Evolutionary conservation across 1,140 invertebrate species (phyloP).

Genomic region (Ridgeia piscesae): DNA sequence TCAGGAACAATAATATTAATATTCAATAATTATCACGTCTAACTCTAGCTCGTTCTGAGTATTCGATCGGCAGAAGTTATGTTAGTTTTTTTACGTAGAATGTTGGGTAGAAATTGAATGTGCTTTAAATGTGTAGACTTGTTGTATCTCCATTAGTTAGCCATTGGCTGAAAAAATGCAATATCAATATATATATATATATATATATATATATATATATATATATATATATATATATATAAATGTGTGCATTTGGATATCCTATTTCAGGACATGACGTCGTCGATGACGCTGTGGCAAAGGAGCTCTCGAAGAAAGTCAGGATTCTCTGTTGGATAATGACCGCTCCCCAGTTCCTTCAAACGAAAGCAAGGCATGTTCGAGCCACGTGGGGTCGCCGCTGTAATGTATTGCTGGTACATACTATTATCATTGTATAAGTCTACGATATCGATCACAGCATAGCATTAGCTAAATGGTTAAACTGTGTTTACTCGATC

Average conservation of each 20-base stretch:
- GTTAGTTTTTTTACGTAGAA: no score
- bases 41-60: neutral
- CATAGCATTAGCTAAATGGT: neutral
- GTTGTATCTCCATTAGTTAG: no score
- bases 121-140: no score
- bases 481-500: conserved; percentile 6
- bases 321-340: conserved; percentile 94
- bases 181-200: no score
- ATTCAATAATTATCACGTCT: no score
- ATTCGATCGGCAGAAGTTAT: no score
- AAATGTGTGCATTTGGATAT: no score
- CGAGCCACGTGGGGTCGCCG: conserved; percentile 93
- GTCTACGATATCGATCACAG: conserved; percentile 23
- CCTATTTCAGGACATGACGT: neutral
- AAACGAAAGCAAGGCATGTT: conserved; percentile 86
- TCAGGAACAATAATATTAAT: neutral
- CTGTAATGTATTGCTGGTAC: conserved; percentile 83
- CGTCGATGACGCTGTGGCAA: conserved; percentile 62
- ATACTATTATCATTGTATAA: neutral
- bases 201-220: no score
- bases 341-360: conserved; percentile 87
- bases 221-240: no score
- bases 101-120: no score
- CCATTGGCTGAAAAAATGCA: no score
- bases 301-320: conserved; percentile 66